phyloP scores from a whole-genome alignment of 2,797 vertebrate species.

The Sparidentex hasta region DNA sequence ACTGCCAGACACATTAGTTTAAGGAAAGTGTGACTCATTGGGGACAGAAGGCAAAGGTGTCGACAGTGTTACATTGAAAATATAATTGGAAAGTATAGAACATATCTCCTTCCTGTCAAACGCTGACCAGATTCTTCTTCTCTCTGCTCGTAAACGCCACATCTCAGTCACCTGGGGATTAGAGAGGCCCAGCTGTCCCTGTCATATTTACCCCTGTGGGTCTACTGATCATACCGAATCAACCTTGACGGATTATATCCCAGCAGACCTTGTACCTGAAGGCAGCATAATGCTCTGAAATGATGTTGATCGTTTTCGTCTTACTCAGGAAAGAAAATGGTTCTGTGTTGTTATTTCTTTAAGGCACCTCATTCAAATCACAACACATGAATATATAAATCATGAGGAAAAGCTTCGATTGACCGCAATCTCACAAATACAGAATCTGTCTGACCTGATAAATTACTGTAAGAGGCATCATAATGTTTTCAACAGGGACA shows the following conservation, averaged over 20 bases:
- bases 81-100: not conserved
- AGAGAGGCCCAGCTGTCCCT: not conserved
- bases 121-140: not conserved
- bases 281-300: not conserved
- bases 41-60: not conserved
- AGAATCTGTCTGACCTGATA: not conserved
- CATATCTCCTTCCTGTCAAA: not conserved
- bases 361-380: not conserved
- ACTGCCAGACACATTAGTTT: not conserved
- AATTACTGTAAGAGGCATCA: not conserved
- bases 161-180: not conserved
- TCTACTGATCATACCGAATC: not conserved
- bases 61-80: not conserved
- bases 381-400: too few relatives aligned
- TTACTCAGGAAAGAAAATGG: not conserved
- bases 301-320: not conserved
- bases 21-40: not conserved
- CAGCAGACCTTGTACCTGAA: not conserved
- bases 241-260: not conserved
- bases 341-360: not conserved
- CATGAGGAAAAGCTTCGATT: too few relatives aligned
- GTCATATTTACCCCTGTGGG: not conserved
- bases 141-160: not conserved
- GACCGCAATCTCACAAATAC: not conserved
- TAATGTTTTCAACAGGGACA: not conserved